Evolutionary conservation across 2,113 vertebrate genomes (phyloP), one percentile per base, ranked within the genome.

Genomic region (Brachionichthys hirsutus): DNA sequence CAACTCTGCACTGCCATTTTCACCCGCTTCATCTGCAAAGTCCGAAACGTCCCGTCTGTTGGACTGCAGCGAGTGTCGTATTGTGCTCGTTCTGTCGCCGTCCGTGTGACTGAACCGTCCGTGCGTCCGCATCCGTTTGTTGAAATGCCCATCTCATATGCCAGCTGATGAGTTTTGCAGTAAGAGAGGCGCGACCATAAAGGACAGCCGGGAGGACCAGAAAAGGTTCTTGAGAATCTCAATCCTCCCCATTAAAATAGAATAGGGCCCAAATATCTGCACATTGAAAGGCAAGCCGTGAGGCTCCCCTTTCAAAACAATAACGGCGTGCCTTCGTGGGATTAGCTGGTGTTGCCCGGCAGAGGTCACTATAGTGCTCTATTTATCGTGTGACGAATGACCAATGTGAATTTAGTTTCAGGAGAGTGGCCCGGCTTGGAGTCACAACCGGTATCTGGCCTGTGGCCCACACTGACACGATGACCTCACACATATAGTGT

Each of bases 251-350:
- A 80, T 87, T 79, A 88, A 89, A 88, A 87, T 85, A 89, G 86
- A 87, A 77, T 24, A 69, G 42, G 69, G 78, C 67, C 75, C 63
- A 60, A 70, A 83, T 75, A 80, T 80, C 63, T 43, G 36, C 40
- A 46, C 75, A 82, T 82, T 85, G 85, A 83, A 87, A 87, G 68
- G 56, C 24, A 46, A 84, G 42, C 78, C 70, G 0, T 0, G 5
- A 12, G 53, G 62, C 63, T 87, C 67, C 4, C 55, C 73, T 88
- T 87, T 89, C 86, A 89, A 84, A 89, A 89, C 85, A 89, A 85
- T 82, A 80, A 74, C 67, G 8, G 45, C 38, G 34, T n/a, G 75
- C 84, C 84, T 79, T 82, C 69, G 73, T 82, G 65, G 74, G 84
- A 85, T 84, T 76, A 82, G 70, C 65, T 53, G 60, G 70, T 85